Percentiles rank a stretch among this genome's conserved stretches.
Evolutionary conservation across 2,797 vertebrate genomes (phyloP).

Genomic region (Fringilla coelebs): DNA sequence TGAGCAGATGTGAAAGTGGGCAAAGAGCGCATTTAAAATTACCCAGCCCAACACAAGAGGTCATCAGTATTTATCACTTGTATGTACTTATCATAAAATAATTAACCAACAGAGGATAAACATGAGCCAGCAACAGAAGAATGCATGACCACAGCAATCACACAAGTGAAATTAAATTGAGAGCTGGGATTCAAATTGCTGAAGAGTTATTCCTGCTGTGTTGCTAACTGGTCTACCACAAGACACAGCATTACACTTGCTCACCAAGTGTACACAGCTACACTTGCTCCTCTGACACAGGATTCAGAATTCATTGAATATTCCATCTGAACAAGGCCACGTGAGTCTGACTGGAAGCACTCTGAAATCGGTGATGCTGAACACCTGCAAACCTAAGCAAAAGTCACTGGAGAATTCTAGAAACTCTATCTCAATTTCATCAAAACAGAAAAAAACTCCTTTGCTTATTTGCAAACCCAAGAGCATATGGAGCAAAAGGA

Average conservation of each 20-base stretch:
- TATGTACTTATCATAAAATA: neutral
- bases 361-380: neutral
- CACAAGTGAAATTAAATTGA: neutral
- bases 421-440: neutral
- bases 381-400: neutral
- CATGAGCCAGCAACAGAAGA: neutral
- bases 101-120: neutral
- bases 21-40: neutral
- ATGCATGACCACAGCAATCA: accelerated
- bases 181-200: neutral
- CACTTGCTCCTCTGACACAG: neutral
- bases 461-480: neutral
- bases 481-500: neutral
- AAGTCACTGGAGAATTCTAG: neutral
- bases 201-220: neutral
- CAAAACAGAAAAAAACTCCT: accelerated
- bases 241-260: neutral
- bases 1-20: neutral
- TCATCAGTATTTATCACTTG: neutral
- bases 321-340: neutral
- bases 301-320: neutral
- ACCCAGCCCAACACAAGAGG: neutral
- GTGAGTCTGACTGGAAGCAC: neutral
- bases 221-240: neutral
- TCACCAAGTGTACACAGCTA: too few species aligned